Conservation (phyloP, 2,888 invertebrate species). For the Drosophila multiciliata region DNA sequence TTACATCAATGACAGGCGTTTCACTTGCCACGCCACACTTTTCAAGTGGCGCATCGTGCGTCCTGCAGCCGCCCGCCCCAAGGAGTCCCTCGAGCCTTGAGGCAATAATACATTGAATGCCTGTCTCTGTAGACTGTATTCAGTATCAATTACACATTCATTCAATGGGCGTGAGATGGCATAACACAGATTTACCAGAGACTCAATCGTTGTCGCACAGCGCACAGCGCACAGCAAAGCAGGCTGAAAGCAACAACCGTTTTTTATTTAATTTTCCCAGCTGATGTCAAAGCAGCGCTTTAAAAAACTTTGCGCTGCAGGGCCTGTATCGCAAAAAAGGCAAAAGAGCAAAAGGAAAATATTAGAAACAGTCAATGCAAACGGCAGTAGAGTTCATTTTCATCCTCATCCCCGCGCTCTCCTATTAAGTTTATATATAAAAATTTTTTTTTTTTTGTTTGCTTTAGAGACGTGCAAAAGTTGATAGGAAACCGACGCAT, state of each 20-base stretch:
- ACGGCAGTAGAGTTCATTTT: slow-evolving; percentile 17
- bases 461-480: slow-evolving; percentile 54
- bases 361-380: slow-evolving; percentile 60
- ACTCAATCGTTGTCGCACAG: slow-evolving; percentile 10
- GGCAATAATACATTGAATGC: slow-evolving; percentile 55
- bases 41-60: slow-evolving; percentile 1
- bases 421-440: background rate
- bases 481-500: slow-evolving; percentile 70
- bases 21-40: slow-evolving; percentile 40
- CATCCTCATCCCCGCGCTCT: slow-evolving; percentile 11
- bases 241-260: slow-evolving; percentile 57
- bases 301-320: slow-evolving; percentile 59
- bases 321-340: slow-evolving; percentile 4
- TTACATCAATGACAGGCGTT: slow-evolving; percentile 47
- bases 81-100: slow-evolving; percentile 16
- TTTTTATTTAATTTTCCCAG: slow-evolving; percentile 74
- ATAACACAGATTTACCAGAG: slow-evolving; percentile 57
- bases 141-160: slow-evolving; percentile 78
- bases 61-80: background rate
- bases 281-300: slow-evolving; percentile 46
- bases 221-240: background rate
- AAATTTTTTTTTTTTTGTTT: slow-evolving; percentile 1
- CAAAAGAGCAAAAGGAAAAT: slow-evolving; percentile 54
- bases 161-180: slow-evolving; percentile 56
- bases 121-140: slow-evolving; percentile 66